Evolutionary conservation across 1,140 invertebrate genomes (phyloP).

Genomic region (Zaprionus davidi): DNA sequence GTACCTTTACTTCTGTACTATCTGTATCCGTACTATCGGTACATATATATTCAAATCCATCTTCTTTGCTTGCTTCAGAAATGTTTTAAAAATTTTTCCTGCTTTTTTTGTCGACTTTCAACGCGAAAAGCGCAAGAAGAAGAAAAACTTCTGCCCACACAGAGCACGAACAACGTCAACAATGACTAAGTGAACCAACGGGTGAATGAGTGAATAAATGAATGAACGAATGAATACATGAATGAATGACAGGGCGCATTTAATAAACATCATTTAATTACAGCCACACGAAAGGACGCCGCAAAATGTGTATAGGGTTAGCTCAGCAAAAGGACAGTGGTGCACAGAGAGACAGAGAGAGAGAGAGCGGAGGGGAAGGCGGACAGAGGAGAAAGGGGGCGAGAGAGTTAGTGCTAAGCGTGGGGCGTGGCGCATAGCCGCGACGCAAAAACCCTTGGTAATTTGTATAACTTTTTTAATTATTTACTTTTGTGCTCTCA

Average conservation of each 20-base stretch:
- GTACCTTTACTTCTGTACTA: too few relatives aligned
- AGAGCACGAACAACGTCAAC: constrained; percentile 23
- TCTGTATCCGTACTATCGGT: too few relatives aligned
- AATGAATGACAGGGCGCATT: constrained; percentile 48
- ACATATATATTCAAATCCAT: too few relatives aligned
- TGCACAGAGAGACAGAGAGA: neutral
- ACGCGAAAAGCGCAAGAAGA: neutral
- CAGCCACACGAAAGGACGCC: constrained; percentile 36
- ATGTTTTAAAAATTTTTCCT: neutral
- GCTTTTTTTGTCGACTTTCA: neutral
- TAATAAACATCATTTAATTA: constrained; percentile 80
- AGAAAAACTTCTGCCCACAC: neutral
- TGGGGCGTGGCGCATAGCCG: constrained; percentile 1
- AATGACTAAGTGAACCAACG: constrained; percentile 28
- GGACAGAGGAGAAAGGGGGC: neutral
- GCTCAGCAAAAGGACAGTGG: neutral
- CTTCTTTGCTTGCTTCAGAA: too few relatives aligned
- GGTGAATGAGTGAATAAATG: constrained; percentile 8
- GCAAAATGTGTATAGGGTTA: constrained; percentile 25
- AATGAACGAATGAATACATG: constrained; percentile 17
- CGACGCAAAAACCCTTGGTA: constrained; percentile 40
- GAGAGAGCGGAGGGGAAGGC: neutral
- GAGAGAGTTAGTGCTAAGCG: neutral
- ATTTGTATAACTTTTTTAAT: constrained; percentile 74
- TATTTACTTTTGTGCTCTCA: constrained; percentile 55